Percentiles rank a stretch among this genome's conserved stretches.
phyloP scores from a whole-genome alignment of 2,797 vertebrate species.

The Nothura maculosa region DNA sequence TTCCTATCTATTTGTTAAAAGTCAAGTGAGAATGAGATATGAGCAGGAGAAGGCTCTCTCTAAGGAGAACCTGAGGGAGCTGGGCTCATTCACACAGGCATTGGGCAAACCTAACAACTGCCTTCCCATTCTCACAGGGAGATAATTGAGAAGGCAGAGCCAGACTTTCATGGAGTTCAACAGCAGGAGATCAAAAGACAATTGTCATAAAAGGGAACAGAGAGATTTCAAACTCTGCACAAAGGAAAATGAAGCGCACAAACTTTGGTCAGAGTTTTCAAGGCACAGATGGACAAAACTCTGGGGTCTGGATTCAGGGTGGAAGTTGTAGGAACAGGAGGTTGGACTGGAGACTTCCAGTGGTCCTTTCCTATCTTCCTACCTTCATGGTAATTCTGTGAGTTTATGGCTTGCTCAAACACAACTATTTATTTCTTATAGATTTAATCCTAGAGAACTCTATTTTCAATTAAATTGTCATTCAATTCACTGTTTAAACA shows the following conservation, averaged over 20 bases:
- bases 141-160: neutral
- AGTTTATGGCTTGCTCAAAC: neutral
- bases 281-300: neutral
- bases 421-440: neutral
- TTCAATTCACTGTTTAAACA: neutral
- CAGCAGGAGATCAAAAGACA: neutral
- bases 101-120: neutral
- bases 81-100: neutral
- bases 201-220: neutral
- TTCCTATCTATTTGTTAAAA: neutral
- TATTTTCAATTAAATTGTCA: accelerated
- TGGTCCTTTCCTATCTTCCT: neutral
- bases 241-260: neutral
- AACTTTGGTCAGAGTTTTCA: neutral
- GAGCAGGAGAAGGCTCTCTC: too few relatives aligned
- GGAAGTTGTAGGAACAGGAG: neutral
- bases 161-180: too few relatives aligned
- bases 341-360: neutral
- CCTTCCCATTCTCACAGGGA: neutral
- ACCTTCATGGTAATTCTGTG: neutral
- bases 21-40: neutral
- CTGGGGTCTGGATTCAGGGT: neutral
- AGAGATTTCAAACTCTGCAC: neutral
- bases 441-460: neutral
- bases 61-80: neutral